phyloP scores from a whole-genome alignment of 2,113 vertebrate species.

The Zosterops lateralis region DNA sequence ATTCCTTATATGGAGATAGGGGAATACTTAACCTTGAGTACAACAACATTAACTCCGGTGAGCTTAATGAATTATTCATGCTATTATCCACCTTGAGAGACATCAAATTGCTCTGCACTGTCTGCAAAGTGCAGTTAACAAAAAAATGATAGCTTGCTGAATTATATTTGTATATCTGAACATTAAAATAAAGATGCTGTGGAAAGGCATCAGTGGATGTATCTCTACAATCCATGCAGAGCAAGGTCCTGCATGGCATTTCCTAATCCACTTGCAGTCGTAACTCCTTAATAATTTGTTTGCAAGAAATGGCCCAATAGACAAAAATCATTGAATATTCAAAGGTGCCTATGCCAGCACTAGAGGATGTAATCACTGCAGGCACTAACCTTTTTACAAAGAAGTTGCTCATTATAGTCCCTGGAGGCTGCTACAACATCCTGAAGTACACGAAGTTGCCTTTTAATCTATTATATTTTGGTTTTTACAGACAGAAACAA shows the following conservation, averaged over 20 bases:
- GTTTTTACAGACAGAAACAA: not conserved
- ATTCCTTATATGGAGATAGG: conserved; percentile 38
- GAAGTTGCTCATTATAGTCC: not conserved
- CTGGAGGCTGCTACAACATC: not conserved
- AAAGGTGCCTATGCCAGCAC: not conserved
- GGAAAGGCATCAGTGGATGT: not conserved
- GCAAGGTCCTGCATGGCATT: not conserved
- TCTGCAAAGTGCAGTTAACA: conserved; percentile 28
- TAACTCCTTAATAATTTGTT: conserved; percentile 42
- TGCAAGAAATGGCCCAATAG: not conserved
- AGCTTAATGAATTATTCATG: conserved; percentile 71
- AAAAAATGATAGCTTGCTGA: conserved; percentile 34
- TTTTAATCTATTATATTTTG: not conserved
- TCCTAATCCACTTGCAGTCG: not conserved
- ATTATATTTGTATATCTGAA: conserved; percentile 33
- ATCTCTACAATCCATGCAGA: not conserved
- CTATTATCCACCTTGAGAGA: conserved; percentile 53
- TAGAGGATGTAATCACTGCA: not conserved
- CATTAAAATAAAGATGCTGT: not conserved
- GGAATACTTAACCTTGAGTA: conserved; percentile 67
- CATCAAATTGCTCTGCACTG: conserved; percentile 43
- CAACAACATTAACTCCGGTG: conserved; percentile 24
- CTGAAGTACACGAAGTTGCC: not conserved
- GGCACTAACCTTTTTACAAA: not conserved
- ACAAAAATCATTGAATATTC: conserved; percentile 30